Conservation (phyloP, 1,140 invertebrate species). For the Drosophila funebris region DNA sequence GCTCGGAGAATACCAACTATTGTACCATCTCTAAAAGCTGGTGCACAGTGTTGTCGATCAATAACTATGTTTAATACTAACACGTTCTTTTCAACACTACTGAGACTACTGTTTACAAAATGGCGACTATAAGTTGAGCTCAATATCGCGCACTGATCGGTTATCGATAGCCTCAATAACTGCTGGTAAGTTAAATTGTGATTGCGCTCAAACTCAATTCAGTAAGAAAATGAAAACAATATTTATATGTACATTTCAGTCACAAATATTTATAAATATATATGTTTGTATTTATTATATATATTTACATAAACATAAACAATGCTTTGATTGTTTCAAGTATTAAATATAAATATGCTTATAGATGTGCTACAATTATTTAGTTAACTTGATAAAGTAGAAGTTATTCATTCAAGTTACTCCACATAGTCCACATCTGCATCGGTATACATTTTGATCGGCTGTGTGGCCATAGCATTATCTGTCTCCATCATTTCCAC, state of each 20-base stretch:
- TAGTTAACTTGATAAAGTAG: not conserved
- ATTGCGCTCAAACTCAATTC: not conserved
- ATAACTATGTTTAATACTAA: too few species aligned
- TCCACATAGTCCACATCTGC: conserved; percentile 64
- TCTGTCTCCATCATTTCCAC: conserved; percentile 85
- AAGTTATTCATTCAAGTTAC: not conserved
- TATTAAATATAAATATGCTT: conserved; percentile 33
- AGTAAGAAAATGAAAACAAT: not conserved
- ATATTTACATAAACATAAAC: conserved; percentile 43
- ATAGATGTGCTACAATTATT: not conserved
- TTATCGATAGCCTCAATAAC: not conserved
- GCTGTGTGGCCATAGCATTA: conserved; percentile 47
- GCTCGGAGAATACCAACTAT: not conserved
- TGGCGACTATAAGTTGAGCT: not conserved
- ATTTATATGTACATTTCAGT: not conserved
- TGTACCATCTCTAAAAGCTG: not conserved
- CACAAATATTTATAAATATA: conserved; percentile 29
- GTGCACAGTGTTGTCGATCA: too few species aligned
- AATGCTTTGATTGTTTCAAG: conserved; percentile 14
- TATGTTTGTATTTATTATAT: conserved; percentile 13
- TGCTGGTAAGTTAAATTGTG: too few species aligned
- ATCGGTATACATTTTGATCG: conserved; percentile 77
- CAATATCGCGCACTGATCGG: not conserved
- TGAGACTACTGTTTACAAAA: too few species aligned
- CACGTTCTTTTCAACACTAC: too few species aligned